Conservation (phyloP, 1,140 invertebrate species). For the Drosophila pallidifrons region DNA sequence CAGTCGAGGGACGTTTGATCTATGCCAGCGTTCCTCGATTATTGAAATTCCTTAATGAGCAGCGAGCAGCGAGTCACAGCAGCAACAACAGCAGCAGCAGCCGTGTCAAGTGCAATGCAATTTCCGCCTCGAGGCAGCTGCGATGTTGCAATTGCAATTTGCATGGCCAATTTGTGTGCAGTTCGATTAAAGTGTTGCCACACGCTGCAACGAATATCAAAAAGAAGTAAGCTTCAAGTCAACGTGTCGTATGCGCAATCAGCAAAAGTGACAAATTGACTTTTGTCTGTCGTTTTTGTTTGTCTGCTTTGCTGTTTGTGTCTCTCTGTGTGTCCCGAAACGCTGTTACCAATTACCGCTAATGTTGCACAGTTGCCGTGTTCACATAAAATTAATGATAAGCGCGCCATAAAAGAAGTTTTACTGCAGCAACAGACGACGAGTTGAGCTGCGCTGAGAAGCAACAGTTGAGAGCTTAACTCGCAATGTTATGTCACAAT, state of each 20-base stretch:
- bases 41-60: constrained; percentile 83
- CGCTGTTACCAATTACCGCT: constrained; percentile 81
- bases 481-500: constrained; percentile 78
- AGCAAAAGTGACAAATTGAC: constrained; percentile 69
- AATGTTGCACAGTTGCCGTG: constrained; percentile 80
- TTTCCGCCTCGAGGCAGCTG: constrained; percentile 53
- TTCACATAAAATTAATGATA: constrained; percentile 83
- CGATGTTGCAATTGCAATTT: constrained; percentile 35
- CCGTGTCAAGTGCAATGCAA: constrained; percentile 67
- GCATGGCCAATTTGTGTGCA: constrained; percentile 59
- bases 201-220: neutral
- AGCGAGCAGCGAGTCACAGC: constrained; percentile 25
- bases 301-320: constrained; percentile 20
- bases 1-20: constrained; percentile 54
- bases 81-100: neutral
- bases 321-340: constrained; percentile 16
- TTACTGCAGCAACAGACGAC: constrained; percentile 69
- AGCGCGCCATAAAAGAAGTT: constrained; percentile 82
- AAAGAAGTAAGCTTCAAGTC: neutral
- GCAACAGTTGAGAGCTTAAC: constrained; percentile 42
- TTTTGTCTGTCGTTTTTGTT: constrained; percentile 32
- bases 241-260: constrained; percentile 48
- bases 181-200: constrained; percentile 63
- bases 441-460: constrained; percentile 25
- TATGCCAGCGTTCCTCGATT: constrained; percentile 66